phyloP scores from a whole-genome alignment of 2,797 vertebrate species.

The Tamandua tetradactyla region DNA sequence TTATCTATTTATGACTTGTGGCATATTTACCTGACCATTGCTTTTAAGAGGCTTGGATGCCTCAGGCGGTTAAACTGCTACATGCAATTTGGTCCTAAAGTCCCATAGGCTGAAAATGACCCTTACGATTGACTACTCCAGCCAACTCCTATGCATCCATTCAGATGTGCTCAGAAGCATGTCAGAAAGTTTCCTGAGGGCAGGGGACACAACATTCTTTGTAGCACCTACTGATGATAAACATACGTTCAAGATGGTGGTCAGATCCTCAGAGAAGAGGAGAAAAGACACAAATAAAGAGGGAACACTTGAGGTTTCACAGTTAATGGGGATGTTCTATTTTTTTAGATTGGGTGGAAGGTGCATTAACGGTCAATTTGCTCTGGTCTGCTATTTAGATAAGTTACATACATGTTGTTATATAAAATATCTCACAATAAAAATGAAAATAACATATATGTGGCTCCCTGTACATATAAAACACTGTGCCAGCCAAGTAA shows the following conservation, averaged over 20 bases:
- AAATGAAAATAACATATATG: background rate
- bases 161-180: background rate
- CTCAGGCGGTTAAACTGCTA: background rate
- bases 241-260: rapidly evolving
- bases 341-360: background rate
- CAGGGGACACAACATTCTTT: background rate
- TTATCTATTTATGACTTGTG: slow-evolving; percentile 42
- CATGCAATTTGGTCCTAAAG: background rate
- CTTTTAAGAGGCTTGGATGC: background rate
- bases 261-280: background rate
- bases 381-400: background rate
- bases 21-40: background rate
- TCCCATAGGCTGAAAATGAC: background rate
- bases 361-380: background rate
- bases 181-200: background rate
- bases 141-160: background rate
- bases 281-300: background rate
- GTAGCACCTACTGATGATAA: background rate
- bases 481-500: background rate
- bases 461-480: background rate
- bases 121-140: background rate
- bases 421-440: background rate
- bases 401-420: background rate
- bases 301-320: background rate
- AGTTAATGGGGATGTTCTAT: background rate